phyloP scores from a whole-genome alignment of 2,888 invertebrate species.

The Disparrhopalites patrizii region DNA sequence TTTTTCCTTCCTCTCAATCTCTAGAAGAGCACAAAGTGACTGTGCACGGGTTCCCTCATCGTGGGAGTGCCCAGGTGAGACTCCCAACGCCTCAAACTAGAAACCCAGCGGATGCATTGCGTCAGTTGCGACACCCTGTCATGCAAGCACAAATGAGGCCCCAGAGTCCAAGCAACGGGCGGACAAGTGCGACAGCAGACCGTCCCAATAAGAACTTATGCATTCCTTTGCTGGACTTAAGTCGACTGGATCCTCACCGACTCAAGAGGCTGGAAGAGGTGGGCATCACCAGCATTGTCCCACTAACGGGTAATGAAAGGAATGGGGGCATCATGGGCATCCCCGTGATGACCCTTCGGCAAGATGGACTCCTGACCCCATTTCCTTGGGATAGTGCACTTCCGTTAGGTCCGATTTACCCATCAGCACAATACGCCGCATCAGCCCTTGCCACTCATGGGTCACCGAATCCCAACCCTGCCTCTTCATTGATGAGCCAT shows the following conservation, averaged over 20 bases:
- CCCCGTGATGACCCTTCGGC: conserved; percentile 34
- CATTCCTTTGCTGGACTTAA: conserved; percentile 42
- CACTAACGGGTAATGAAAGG: conserved; percentile 34
- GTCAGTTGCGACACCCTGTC: conserved; percentile 2
- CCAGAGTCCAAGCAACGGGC: background rate
- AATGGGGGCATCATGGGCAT: conserved; percentile 32
- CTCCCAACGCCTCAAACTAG: background rate
- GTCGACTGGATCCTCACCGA: conserved; percentile 34
- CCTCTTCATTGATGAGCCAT: background rate
- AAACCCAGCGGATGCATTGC: conserved; percentile 19
- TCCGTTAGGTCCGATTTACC: conserved; percentile 35
- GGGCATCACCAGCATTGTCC: conserved; percentile 40
- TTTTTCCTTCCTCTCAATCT: conserved; percentile 26
- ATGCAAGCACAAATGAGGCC: conserved; percentile 7
- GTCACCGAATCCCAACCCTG: background rate
- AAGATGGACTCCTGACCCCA: background rate
- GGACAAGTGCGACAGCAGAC: background rate
- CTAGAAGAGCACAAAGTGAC: conserved; percentile 36
- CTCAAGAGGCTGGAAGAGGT: conserved; percentile 37
- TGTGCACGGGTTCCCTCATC: conserved; percentile 17
- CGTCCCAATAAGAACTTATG: conserved; percentile 15
- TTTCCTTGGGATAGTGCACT: conserved; percentile 39
- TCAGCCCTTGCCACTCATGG: background rate
- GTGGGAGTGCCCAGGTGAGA: background rate
- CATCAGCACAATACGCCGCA: background rate